phyloP scores from a whole-genome alignment of 2,888 invertebrate species.

The Mermis nigrescens region DNA sequence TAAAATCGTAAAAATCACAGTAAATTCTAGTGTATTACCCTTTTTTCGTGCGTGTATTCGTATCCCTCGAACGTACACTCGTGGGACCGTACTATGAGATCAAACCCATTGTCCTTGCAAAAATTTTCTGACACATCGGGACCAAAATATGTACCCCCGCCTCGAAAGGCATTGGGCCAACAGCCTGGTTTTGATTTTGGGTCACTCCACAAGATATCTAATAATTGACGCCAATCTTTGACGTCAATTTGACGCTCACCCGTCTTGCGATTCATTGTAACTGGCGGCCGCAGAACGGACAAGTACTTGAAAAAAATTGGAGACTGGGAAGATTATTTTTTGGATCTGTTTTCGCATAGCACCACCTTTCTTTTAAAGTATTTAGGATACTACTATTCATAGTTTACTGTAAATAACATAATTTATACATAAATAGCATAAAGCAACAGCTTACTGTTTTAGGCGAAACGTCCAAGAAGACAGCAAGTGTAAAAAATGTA shows the following conservation, averaged over 20 bases:
- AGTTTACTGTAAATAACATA: too few species aligned
- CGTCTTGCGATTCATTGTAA: conserved; percentile 39
- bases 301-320: conserved; percentile 48
- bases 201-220: conserved; percentile 82
- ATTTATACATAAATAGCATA: too few species aligned
- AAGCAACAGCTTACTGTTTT: too few species aligned
- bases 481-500: too few species aligned
- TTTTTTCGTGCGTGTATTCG: conserved; percentile 61
- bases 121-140: conserved; percentile 64
- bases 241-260: conserved; percentile 41
- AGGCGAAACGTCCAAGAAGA: too few species aligned
- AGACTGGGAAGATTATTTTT: too few species aligned
- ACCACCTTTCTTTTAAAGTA: too few species aligned
- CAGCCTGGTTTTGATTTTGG: conserved; percentile 42
- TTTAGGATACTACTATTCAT: too few species aligned
- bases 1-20: too few species aligned
- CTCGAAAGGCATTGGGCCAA: conserved; percentile 47
- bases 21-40: conserved; percentile 41
- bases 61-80: conserved; percentile 83
- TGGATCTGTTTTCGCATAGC: too few species aligned
- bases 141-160: conserved; percentile 80
- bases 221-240: conserved; percentile 80
- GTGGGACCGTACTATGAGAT: conserved; percentile 64
- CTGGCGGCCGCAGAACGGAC: conserved; percentile 62
- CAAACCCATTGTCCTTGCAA: conserved; percentile 53